Conservation (phyloP, 1,140 invertebrate species). For the Odontomachus brunneus region DNA sequence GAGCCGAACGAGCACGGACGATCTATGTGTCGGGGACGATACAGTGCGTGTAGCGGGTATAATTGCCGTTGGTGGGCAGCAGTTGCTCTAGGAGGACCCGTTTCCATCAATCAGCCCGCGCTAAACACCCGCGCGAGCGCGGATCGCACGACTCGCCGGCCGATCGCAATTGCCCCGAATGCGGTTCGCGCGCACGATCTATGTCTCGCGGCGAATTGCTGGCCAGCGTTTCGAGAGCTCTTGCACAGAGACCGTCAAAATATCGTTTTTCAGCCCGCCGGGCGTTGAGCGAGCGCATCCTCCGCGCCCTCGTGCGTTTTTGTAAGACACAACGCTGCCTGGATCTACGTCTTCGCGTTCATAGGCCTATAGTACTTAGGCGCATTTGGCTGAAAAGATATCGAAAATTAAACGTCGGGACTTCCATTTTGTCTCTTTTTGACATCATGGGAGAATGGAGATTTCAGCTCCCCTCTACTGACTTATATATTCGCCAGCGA, state of each 20-base stretch:
- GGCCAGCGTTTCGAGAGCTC: neutral
- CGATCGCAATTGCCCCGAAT: constrained; percentile 63
- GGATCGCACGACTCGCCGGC: constrained; percentile 50
- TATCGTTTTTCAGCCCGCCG: constrained; percentile 11
- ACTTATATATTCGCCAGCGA: too few relatives aligned
- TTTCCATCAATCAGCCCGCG: constrained; percentile 83
- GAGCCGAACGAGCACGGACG: constrained; percentile 76
- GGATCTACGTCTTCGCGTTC: neutral
- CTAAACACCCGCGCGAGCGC: constrained; percentile 62
- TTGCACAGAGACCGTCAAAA: constrained; percentile 6
- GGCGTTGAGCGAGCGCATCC: neutral
- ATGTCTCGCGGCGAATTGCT: constrained; percentile 47
- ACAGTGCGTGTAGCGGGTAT: constrained; percentile 81
- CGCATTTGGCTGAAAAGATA: too few relatives aligned
- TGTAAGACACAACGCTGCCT: neutral
- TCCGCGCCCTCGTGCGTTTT: constrained; percentile 2
- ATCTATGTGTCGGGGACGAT: constrained; percentile 81
- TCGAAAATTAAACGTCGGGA: too few relatives aligned
- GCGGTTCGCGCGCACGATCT: constrained; percentile 47
- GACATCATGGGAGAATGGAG: too few relatives aligned
- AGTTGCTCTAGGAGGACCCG: constrained; percentile 81
- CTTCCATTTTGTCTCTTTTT: too few relatives aligned
- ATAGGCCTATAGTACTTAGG: too few relatives aligned
- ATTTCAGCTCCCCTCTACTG: too few relatives aligned
- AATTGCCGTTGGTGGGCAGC: constrained; percentile 81